Conservation (phyloP, 2,888 invertebrate genomes). For the Rhaphigaster nebulosa region DNA sequence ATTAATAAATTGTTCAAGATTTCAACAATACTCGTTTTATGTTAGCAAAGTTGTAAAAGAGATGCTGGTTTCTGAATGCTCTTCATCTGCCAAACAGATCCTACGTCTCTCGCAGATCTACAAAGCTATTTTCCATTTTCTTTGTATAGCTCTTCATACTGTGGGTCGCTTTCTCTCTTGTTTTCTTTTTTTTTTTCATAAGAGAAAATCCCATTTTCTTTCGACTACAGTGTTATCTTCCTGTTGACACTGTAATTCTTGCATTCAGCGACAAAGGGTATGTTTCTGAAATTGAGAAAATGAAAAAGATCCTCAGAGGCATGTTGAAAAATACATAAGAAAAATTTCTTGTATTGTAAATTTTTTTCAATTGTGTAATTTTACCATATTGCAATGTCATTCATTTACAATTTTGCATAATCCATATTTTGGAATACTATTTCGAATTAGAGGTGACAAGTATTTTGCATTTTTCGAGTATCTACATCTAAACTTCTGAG, state of each 20-base stretch:
- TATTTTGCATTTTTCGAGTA: no score
- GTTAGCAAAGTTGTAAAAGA: not conserved
- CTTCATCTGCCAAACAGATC: not conserved
- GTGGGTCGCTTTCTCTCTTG: not conserved
- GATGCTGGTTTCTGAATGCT: not conserved
- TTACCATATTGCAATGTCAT: not conserved
- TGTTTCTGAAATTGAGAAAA: not conserved
- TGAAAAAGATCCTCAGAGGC: not conserved
- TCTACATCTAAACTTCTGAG: no score
- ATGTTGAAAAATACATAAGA: not conserved
- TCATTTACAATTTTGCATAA: no score
- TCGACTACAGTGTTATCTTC: not conserved
- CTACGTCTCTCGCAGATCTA: slow-evolving; percentile 15
- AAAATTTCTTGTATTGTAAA: not conserved
- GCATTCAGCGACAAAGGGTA: not conserved
- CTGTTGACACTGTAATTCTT: not conserved
- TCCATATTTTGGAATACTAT: no score
- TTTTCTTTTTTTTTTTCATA: not conserved
- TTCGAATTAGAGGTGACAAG: no score
- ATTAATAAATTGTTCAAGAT: not conserved
- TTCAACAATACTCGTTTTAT: not conserved
- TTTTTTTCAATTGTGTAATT: not conserved
- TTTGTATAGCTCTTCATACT: slow-evolving; percentile 25
- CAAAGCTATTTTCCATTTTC: slow-evolving; percentile 38
- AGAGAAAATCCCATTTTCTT: not conserved